These are phyloP conservation scores for Caranx melampygus DNA, from an alignment of 2,113 vertebrate genomes.

Conservation along the genomic window DNA sequence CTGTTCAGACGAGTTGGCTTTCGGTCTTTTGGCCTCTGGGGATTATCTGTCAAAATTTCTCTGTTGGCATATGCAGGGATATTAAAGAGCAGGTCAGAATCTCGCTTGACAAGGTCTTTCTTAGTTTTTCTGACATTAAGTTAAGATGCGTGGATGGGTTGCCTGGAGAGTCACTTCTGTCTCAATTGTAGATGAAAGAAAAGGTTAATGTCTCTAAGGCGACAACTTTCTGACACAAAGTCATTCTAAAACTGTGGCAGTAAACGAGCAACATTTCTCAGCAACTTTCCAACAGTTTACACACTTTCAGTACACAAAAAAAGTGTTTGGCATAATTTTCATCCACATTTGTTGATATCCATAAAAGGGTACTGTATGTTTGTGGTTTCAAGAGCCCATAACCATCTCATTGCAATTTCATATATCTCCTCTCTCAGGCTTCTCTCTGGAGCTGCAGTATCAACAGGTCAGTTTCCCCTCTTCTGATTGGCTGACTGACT, in stretches of 20 bases:
- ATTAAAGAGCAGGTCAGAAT: conserved; percentile 33
- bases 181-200: conserved; percentile 1
- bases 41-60: conserved; percentile 32
- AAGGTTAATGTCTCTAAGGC: conserved; percentile 3
- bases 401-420: no score
- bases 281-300: not conserved
- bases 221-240: not conserved
- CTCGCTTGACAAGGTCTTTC: conserved; percentile 31
- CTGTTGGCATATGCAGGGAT: conserved; percentile 16
- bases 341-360: not conserved
- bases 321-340: not conserved
- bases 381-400: no score
- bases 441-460: no score
- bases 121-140: conserved; percentile 29
- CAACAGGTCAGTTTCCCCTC: no score
- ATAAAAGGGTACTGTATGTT: no score
- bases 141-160: conserved; percentile 6
- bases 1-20: conserved; percentile 27
- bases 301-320: not conserved
- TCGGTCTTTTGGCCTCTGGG: conserved; percentile 30
- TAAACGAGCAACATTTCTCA: not conserved
- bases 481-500: no score
- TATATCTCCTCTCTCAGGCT: no score
- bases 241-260: not conserved
- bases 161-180: conserved; percentile 9